Conservation (phyloP, 2,888 invertebrate species). For the Liodrosophila aerea region DNA sequence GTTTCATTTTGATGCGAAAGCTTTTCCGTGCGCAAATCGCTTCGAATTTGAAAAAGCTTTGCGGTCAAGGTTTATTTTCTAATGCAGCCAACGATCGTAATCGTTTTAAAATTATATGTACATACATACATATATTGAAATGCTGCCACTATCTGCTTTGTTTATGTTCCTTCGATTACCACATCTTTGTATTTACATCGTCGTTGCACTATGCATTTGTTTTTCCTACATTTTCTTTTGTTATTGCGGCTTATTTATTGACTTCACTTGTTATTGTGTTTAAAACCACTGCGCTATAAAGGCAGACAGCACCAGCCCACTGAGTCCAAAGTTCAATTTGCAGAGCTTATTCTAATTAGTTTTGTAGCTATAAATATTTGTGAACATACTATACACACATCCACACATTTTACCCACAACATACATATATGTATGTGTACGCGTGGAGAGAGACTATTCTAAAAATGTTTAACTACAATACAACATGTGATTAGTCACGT, state of each 20-base stretch:
- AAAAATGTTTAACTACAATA: too few species aligned
- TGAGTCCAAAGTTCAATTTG: constrained; percentile 50
- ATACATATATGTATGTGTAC: not conserved
- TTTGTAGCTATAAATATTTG: constrained; percentile 1
- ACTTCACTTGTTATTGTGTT: constrained; percentile 26
- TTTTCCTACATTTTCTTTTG: constrained; percentile 26
- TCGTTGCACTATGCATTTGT: constrained; percentile 12
- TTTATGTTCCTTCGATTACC: constrained; percentile 15
- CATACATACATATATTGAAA: not conserved
- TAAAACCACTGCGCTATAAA: constrained; percentile 26
- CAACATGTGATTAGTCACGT: constrained; percentile 53
- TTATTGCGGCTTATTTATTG: constrained; percentile 14
- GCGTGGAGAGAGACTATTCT: too few species aligned
- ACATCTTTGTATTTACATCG: constrained; percentile 14
- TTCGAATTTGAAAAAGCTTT: constrained; percentile 52
- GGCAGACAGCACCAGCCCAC: constrained; percentile 27
- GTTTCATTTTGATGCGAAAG: constrained; percentile 27
- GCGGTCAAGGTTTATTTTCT: constrained; percentile 52
- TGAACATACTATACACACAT: not conserved
- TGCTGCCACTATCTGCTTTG: constrained; percentile 13
- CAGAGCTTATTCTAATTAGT: not conserved
- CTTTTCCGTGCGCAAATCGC: constrained; percentile 41
- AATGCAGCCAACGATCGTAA: constrained; percentile 47
- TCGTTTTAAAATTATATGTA: constrained; percentile 13
- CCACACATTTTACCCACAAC: too few species aligned